These are phyloP conservation scores for Hirtodrosophila trivittata DNA, from an alignment of 2,888 invertebrate genomes.

Conservation along the genomic window DNA sequence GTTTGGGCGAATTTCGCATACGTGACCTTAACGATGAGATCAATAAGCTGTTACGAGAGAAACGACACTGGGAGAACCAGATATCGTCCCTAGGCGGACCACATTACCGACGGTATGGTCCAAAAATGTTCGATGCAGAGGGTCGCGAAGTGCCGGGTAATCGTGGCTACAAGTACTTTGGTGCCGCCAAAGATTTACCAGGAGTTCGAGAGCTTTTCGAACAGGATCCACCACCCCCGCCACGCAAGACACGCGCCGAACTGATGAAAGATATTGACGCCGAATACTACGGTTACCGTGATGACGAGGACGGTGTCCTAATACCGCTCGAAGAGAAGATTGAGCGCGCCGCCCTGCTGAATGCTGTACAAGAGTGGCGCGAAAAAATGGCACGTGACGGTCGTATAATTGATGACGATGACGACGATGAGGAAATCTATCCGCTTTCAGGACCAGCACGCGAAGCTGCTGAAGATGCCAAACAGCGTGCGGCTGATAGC, in stretches of 20 bases:
- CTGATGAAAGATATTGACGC: constrained; percentile 99
- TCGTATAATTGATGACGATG: constrained; percentile 89
- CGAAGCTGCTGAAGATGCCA: constrained; percentile 72
- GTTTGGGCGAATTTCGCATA: constrained; percentile 99
- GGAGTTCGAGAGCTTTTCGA: constrained; percentile 99
- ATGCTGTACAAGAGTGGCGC: constrained; percentile 90
- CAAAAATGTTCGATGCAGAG: constrained; percentile 96
- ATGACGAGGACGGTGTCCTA: constrained; percentile 98
- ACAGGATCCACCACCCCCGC: constrained; percentile 95
- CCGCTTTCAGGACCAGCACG: constrained; percentile 81
- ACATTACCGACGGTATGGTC: constrained; percentile 95
- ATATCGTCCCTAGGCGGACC: constrained; percentile 97
- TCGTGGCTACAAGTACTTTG: constrained; percentile 99
- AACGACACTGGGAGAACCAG: constrained; percentile 98
- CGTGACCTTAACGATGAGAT: constrained; percentile 99
- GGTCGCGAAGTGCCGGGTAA: constrained; percentile 99
- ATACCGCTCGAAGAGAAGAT: constrained; percentile 93
- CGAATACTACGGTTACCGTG: constrained; percentile 99
- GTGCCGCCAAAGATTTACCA: constrained; percentile 98
- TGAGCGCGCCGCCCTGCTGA: constrained; percentile 88
- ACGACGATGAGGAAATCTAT: constrained; percentile 86
- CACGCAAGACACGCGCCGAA: constrained; percentile 96
- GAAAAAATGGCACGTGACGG: constrained; percentile 86
- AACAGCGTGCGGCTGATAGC: constrained; percentile 47
- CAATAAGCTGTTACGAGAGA: constrained; percentile 97